These are phyloP conservation scores for Prorops nasuta DNA, from an alignment of 1,140 invertebrate genomes.

Conservation along the genomic window DNA sequence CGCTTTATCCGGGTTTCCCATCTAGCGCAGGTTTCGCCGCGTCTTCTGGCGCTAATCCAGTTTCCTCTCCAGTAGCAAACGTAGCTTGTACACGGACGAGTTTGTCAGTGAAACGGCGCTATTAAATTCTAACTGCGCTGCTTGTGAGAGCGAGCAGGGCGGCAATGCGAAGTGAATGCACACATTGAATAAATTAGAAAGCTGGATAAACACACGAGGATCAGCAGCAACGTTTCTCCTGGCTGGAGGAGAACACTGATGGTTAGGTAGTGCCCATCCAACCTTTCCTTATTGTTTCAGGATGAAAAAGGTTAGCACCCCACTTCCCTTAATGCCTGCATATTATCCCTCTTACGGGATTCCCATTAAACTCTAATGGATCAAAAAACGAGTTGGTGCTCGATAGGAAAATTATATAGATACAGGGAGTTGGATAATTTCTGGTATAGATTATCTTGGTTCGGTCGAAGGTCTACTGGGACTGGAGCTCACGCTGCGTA, in stretches of 20 bases:
- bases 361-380: too few relatives aligned
- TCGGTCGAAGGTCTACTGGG: slow-evolving; percentile 18
- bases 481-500: slow-evolving; percentile 26
- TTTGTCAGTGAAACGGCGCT: slow-evolving; percentile 39
- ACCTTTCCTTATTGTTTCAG: slow-evolving; percentile 23
- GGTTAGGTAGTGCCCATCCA: slow-evolving; percentile 11
- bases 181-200: slow-evolving; percentile 46
- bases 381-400: too few relatives aligned
- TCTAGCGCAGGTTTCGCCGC: background rate
- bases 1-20: background rate
- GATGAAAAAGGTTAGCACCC: slow-evolving; percentile 20
- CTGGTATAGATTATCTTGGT: too few relatives aligned
- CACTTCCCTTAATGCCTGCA: too few relatives aligned
- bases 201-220: slow-evolving; percentile 38
- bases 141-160: slow-evolving; percentile 26
- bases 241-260: slow-evolving; percentile 11
- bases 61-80: slow-evolving; percentile 23
- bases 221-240: slow-evolving; percentile 25
- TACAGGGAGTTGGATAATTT: too few relatives aligned
- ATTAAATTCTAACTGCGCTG: slow-evolving; percentile 44
- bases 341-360: too few relatives aligned
- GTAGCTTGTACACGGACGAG: slow-evolving; percentile 24
- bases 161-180: slow-evolving; percentile 38
- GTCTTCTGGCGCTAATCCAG: slow-evolving; percentile 38
- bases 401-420: too few relatives aligned